phyloP scores from a whole-genome alignment of 2,113 vertebrate species.

The Arothron firmamentum region DNA sequence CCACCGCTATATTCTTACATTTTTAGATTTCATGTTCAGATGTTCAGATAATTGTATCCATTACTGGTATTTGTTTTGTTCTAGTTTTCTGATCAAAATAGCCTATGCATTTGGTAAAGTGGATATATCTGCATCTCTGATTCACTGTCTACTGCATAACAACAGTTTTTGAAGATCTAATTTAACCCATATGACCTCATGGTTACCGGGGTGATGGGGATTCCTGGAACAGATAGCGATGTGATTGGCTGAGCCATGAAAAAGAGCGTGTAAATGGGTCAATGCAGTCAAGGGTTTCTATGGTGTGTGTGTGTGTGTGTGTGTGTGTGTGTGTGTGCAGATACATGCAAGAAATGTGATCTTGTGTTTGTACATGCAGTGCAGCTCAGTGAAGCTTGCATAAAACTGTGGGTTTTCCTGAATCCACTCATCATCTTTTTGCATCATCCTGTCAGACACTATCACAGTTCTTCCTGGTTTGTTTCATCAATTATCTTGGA shows the following conservation, averaged over 20 bases:
- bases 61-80: too few species aligned
- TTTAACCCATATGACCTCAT: slow-evolving; percentile 65
- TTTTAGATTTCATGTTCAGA: too few species aligned
- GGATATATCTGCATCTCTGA: slow-evolving; percentile 9
- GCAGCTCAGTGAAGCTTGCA: slow-evolving; percentile 18
- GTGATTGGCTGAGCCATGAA: slow-evolving; percentile 58
- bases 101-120: too few species aligned
- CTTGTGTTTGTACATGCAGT: slow-evolving; percentile 16
- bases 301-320: slow-evolving; percentile 41
- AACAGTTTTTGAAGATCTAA: slow-evolving; percentile 56
- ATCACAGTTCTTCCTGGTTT: slow-evolving; percentile 26
- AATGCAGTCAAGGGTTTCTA: slow-evolving; percentile 71
- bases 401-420: slow-evolving; percentile 14
- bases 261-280: slow-evolving; percentile 73
- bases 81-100: too few species aligned
- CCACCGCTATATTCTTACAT: too few species aligned
- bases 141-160: slow-evolving; percentile 34
- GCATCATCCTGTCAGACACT: slow-evolving; percentile 28
- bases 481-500: slow-evolving; percentile 47
- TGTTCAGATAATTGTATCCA: too few species aligned
- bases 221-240: slow-evolving; percentile 59
- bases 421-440: slow-evolving; percentile 25
- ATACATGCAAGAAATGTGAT: slow-evolving; percentile 9
- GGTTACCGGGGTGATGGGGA: slow-evolving; percentile 72
- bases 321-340: slow-evolving; percentile 25